Evolutionary conservation across 2,113 vertebrate genomes (phyloP), one percentile per base, ranked within the genome.

Genomic region (Orthochromis malagaraziensis): DNA sequence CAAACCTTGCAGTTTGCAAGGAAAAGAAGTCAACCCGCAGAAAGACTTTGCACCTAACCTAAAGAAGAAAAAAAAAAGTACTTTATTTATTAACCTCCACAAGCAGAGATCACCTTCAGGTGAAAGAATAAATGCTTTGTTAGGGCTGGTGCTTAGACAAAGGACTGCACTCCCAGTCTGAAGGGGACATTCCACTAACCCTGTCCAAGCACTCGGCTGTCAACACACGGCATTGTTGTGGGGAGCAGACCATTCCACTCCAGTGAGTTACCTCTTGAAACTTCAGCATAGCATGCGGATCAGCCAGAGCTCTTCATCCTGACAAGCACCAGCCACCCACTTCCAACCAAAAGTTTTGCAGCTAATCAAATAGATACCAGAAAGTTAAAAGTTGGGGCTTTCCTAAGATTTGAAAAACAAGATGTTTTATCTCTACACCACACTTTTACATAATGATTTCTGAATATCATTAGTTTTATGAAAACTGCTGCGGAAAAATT

Each of bases 151-250:
- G 53, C 55, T 79, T 6, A 88, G 79, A 93, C 92, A 92, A 94
- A 94, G 24, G 47, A 49, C 87, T 73, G 51, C 40, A n/a, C 82
- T 90, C 57, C 12, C 73, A 89, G 82, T 92, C 87, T 84, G 89
- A 90, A 86, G 79, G 87, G 89, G 91, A 95, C 93, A 96, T 95
- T 95, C 94, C 92, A 90, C 87, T 19, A 84, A 94, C 86, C 86
- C 91, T 47, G 93, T 93, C 88, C 82, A 40, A 91, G 92, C 89
- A 92, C 88, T 91, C 81, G 9, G 86, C 92, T 94, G 94, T 96
- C 95, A 95, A 95, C 94, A 94, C 94, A 93, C 17, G 2, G 90
- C 90, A 93, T 95, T 95, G 95, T 94, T 94, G 88, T 83, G 60
- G 33, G 55, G 89, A 91, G 91, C 57, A 21, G 87, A 91, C 87